Percentiles rank a stretch among this genome's conserved stretches.
phyloP scores from a whole-genome alignment of 2,888 invertebrate genomes.

The Euclidia mi region DNA sequence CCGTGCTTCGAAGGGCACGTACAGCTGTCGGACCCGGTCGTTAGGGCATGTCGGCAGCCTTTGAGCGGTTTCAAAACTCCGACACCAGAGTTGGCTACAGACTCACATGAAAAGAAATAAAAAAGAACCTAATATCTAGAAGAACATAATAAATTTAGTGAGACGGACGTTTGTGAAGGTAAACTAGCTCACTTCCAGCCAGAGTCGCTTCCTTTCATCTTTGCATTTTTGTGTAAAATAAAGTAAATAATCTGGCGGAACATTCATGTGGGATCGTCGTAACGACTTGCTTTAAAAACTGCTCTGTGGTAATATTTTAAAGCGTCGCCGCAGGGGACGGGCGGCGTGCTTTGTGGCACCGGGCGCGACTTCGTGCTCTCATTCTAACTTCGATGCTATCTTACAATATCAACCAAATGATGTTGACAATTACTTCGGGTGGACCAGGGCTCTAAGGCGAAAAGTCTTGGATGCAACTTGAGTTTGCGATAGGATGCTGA shows the following conservation, averaged over 20 bases:
- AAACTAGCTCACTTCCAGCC: background rate
- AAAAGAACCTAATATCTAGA: too few relatives aligned
- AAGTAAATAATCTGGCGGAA: slow-evolving; percentile 33
- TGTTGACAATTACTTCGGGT: too few relatives aligned
- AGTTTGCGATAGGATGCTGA: too few relatives aligned
- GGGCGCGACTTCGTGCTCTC: background rate
- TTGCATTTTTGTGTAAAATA: slow-evolving; percentile 14
- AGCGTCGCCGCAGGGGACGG: background rate
- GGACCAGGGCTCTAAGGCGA: too few relatives aligned
- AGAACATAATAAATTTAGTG: background rate
- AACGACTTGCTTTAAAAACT: slow-evolving; percentile 25
- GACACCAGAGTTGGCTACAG: too few relatives aligned
- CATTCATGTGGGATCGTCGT: slow-evolving; percentile 34
- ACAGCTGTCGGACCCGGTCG: too few relatives aligned
- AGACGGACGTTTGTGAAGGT: background rate
- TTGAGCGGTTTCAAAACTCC: too few relatives aligned
- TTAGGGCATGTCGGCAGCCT: too few relatives aligned
- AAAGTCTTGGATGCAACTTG: too few relatives aligned
- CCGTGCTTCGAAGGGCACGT: too few relatives aligned
- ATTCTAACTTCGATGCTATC: background rate
- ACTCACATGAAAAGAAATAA: too few relatives aligned
- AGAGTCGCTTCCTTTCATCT: slow-evolving; percentile 12
- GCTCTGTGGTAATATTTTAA: slow-evolving; percentile 16
- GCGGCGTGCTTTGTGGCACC: background rate
- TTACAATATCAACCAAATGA: too few relatives aligned